Conservation (phyloP, 2,113 vertebrate genomes). For the Neoarius graeffei region DNA sequence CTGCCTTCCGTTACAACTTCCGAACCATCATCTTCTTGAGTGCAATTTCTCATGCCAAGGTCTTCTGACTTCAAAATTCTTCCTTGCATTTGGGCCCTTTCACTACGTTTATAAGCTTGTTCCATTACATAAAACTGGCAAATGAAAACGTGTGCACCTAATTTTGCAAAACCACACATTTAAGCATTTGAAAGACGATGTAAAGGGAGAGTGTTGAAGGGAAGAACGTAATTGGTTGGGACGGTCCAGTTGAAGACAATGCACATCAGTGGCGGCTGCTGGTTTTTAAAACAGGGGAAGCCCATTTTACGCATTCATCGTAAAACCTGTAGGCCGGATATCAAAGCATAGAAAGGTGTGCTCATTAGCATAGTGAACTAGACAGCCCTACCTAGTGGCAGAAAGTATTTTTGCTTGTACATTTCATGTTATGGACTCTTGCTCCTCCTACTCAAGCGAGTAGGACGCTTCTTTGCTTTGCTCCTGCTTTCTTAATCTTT, state of each 20-base stretch:
- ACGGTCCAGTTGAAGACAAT: constrained; percentile 17
- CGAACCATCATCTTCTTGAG: neutral
- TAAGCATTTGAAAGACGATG: neutral
- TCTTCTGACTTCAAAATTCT: neutral
- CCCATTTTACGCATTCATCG: too few species aligned
- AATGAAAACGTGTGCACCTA: neutral
- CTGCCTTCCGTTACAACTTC: neutral
- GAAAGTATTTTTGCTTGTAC: too few species aligned
- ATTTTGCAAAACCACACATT: neutral
- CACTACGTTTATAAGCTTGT: neutral
- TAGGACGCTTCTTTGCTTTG: too few species aligned
- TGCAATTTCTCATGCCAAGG: neutral
- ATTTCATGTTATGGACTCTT: too few species aligned
- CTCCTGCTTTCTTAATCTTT: too few species aligned
- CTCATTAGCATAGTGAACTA: too few species aligned
- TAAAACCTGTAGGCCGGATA: too few species aligned
- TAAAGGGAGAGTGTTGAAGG: neutral
- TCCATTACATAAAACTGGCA: neutral
- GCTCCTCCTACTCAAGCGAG: too few species aligned
- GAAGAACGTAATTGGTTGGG: constrained; percentile 25
- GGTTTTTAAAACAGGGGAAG: too few species aligned
- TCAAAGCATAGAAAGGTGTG: too few species aligned
- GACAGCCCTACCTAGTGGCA: too few species aligned
- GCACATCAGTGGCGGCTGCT: too few species aligned
- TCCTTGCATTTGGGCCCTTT: neutral